Conservation (phyloP, 2,888 invertebrate species). For the Rotaria magnacalcarata region DNA sequence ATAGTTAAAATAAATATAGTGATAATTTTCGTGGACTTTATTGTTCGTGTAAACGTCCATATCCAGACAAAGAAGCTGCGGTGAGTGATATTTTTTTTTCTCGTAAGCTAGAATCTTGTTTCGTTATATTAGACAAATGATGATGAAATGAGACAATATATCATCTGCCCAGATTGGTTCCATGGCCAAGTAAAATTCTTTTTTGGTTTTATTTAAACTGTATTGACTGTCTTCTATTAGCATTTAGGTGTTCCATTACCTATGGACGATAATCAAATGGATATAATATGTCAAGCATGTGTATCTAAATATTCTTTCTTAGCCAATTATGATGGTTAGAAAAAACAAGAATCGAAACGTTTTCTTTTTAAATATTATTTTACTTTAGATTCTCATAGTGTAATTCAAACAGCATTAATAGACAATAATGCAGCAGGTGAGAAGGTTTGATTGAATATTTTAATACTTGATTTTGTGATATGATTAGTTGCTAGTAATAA, state of each 20-base stretch:
- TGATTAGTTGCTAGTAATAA: neutral
- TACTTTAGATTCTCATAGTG: neutral
- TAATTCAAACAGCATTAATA: neutral
- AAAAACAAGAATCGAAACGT: neutral
- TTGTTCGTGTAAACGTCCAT: conserved; percentile 83
- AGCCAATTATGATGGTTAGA: conserved; percentile 35
- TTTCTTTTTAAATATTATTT: neutral
- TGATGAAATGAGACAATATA: conserved; percentile 92
- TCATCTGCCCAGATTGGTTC: conserved; percentile 94
- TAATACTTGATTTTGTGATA: no score
- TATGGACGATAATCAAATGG: conserved; percentile 37
- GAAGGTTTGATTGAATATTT: no score
- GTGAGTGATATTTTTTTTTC: conserved; percentile 57
- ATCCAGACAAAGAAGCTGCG: conserved; percentile 75
- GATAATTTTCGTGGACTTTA: conserved; percentile 90
- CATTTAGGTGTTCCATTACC: conserved; percentile 36
- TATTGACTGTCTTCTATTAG: neutral
- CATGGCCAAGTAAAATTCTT: conserved; percentile 61
- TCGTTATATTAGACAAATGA: conserved; percentile 54
- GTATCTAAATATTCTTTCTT: conserved; percentile 32
- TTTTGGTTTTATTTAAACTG: neutral
- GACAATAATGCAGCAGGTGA: neutral
- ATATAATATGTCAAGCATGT: conserved; percentile 41
- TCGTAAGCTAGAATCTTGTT: no score
- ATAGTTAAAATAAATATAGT: conserved; percentile 72